Percentiles rank a stretch among this genome's conserved stretches.
Conservation (phyloP, 1,140 invertebrate genomes). For the Zaprionus ghesquierei region DNA sequence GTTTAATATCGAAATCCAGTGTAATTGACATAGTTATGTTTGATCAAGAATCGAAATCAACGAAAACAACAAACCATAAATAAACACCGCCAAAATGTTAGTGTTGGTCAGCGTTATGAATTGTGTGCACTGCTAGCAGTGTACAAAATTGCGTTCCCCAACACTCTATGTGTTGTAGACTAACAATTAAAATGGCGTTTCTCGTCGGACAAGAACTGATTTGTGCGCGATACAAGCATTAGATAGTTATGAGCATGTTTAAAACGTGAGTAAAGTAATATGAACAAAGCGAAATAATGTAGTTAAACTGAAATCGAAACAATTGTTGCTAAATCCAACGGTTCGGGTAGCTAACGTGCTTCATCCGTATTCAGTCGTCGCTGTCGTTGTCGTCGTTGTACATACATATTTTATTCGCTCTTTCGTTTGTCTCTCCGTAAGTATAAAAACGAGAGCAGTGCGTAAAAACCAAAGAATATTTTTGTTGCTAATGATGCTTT, state of each 20-base stretch:
- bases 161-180: conserved; percentile 24
- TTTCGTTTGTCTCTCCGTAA: conserved; percentile 46
- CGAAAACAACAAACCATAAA: conserved; percentile 24
- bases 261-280: conserved; percentile 12
- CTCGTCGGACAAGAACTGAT: conserved; percentile 51
- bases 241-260: conserved; percentile 37
- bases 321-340: conserved; percentile 20
- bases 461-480: conserved; percentile 49
- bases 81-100: conserved; percentile 44
- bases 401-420: conserved; percentile 33
- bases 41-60: background rate
- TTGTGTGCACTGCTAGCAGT: conserved; percentile 6
- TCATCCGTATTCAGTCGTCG: conserved; percentile 22
- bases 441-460: conserved; percentile 44
- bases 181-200: conserved; percentile 65
- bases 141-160: conserved; percentile 11
- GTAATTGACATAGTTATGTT: conserved; percentile 83
- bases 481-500: conserved; percentile 37
- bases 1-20: conserved; percentile 83
- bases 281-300: conserved; percentile 32
- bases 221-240: conserved; percentile 48
- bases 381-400: conserved; percentile 20
- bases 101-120: conserved; percentile 12
- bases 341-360: conserved; percentile 21
- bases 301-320: conserved; percentile 28